Percentiles rank a stretch among this genome's conserved stretches.
These are phyloP conservation scores for Enteromius unitaeniatus DNA, from an alignment of 2,797 vertebrate species.

Conservation along the genomic window DNA sequence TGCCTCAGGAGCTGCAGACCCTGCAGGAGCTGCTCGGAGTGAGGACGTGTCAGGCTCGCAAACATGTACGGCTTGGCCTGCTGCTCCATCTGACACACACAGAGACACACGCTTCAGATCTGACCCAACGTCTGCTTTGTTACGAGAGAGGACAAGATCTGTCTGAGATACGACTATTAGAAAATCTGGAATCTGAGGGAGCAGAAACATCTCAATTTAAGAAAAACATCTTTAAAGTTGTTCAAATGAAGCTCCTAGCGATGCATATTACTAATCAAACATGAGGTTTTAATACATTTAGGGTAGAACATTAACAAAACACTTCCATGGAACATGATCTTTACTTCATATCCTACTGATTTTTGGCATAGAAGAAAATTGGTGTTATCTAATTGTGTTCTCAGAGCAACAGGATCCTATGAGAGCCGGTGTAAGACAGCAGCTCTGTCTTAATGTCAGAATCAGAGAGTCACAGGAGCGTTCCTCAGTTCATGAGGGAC, in stretches of 20 bases:
- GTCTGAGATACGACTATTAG: no score
- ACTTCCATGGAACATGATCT: background rate
- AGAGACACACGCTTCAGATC: background rate
- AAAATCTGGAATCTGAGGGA: background rate
- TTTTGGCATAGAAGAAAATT: background rate
- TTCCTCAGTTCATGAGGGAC: background rate
- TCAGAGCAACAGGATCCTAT: background rate
- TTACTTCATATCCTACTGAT: background rate
- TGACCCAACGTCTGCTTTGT: no score
- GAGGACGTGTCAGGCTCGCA: conserved; percentile 94
- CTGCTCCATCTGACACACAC: conserved; percentile 87
- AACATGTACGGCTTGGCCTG: conserved; percentile 95
- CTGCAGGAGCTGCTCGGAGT: conserved; percentile 97
- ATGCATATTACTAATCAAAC: background rate
- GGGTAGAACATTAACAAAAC: background rate
- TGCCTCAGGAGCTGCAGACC: conserved; percentile 96
- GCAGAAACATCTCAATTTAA: background rate
- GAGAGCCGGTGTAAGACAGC: background rate
- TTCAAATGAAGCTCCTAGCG: background rate
- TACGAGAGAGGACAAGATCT: background rate
- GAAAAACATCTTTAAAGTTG: background rate
- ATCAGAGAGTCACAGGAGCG: background rate
- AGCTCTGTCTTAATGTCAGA: no score
- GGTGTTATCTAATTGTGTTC: no score
- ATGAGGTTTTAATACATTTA: background rate